These are phyloP conservation scores for Cuniculus paca DNA, from an alignment of 2,797 vertebrate genomes.

Conservation along the genomic window DNA sequence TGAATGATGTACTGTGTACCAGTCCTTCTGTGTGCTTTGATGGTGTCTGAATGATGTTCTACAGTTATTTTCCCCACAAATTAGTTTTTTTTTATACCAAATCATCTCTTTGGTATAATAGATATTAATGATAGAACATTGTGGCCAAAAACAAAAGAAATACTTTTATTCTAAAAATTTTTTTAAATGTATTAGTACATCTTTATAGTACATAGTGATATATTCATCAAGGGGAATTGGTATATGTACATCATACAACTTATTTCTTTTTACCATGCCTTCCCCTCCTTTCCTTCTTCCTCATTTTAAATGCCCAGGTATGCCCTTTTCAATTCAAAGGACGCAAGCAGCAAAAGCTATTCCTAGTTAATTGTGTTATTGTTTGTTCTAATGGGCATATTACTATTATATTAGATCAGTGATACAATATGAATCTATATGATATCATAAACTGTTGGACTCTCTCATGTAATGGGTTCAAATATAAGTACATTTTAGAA, in stretches of 20 bases:
- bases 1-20: background rate
- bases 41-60: background rate
- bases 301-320: background rate
- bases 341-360: background rate
- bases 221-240: background rate
- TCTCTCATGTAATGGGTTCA: background rate
- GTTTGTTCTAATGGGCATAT: background rate
- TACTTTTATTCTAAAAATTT: background rate
- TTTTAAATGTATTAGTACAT: background rate
- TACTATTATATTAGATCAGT: background rate
- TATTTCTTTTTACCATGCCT: background rate
- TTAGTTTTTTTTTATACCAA: background rate
- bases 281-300: background rate
- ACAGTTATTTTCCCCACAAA: background rate
- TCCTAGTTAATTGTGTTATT: constrained; percentile 26
- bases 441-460: background rate
- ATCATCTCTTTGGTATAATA: background rate
- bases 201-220: background rate
- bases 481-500: background rate
- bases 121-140: constrained; percentile 15
- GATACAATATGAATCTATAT: background rate
- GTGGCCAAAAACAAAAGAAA: background rate
- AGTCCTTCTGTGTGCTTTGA: background rate
- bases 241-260: background rate
- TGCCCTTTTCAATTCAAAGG: constrained; percentile 54